These are phyloP conservation scores for Puma concolor DNA, from an alignment of 2,113 vertebrate genomes.

Conservation along the genomic window DNA sequence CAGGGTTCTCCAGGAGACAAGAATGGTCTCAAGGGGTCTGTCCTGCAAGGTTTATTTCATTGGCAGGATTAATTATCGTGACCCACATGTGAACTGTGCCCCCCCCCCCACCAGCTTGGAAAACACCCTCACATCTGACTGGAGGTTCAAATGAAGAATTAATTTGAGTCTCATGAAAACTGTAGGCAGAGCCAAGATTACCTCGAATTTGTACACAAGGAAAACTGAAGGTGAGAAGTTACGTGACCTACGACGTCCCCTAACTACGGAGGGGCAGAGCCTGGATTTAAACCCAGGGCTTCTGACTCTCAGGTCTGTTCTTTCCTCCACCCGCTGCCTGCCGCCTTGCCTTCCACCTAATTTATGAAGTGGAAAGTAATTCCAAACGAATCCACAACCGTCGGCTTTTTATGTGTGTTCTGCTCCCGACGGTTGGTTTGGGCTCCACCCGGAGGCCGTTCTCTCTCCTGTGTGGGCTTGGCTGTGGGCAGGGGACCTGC, in stretches of 20 bases:
- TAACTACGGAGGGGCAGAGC: neutral
- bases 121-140: neutral
- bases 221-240: neutral
- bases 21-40: neutral
- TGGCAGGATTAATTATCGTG: neutral
- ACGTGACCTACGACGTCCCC: neutral
- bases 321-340: rapidly evolving
- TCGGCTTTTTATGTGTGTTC: neutral
- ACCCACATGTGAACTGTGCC: too few relatives aligned
- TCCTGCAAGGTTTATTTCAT: neutral
- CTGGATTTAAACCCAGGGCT: neutral
- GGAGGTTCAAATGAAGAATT: neutral
- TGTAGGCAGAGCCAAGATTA: rapidly evolving
- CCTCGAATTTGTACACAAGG: neutral
- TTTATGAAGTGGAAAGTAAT: too few relatives aligned
- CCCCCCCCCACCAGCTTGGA: neutral
- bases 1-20: neutral
- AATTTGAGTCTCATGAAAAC: neutral
- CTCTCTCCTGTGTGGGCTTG: neutral
- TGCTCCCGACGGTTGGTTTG: neutral
- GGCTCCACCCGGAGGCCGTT: neutral
- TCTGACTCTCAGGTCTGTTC: neutral
- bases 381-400: neutral
- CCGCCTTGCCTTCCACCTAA: neutral
- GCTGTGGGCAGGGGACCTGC: neutral